Conservation (phyloP, 1,140 invertebrate species). For the Drosophila micromelanica region DNA sequence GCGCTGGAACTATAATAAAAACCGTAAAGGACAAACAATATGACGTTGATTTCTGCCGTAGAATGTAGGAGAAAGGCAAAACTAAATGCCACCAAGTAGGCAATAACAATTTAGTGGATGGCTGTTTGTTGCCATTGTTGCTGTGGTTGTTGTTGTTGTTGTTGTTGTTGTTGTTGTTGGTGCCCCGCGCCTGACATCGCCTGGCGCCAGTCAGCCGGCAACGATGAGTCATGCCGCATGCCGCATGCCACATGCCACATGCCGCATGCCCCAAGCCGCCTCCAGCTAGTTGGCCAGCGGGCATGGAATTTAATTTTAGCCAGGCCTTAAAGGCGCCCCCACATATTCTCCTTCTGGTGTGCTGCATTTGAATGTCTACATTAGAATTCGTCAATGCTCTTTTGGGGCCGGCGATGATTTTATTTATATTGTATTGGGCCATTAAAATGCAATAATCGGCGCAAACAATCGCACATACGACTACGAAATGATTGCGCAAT, state of each 20-base stretch:
- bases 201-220: constrained; percentile 69
- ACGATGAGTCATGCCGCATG: constrained; percentile 59
- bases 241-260: constrained; percentile 19
- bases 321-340: constrained; percentile 9
- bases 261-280: constrained; percentile 6
- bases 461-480: constrained; percentile 56
- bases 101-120: constrained; percentile 54
- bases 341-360: neutral
- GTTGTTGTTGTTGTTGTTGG: neutral
- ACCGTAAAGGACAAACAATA: constrained; percentile 33
- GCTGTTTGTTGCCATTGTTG: constrained; percentile 19
- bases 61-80: constrained; percentile 11
- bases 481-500: constrained; percentile 66
- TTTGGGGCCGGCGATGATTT: constrained; percentile 30
- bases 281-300: constrained; percentile 2
- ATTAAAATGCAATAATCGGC: constrained; percentile 64
- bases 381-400: constrained; percentile 6
- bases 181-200: constrained; percentile 40
- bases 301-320: constrained; percentile 58
- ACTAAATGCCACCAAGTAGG: constrained; percentile 51
- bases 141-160: constrained; percentile 1
- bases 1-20: constrained; percentile 33
- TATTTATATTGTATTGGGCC: constrained; percentile 59
- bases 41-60: constrained; percentile 44
- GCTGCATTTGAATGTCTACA: constrained; percentile 38